phyloP scores from a whole-genome alignment of 2,888 invertebrate species.

The Epiblema foenella region DNA sequence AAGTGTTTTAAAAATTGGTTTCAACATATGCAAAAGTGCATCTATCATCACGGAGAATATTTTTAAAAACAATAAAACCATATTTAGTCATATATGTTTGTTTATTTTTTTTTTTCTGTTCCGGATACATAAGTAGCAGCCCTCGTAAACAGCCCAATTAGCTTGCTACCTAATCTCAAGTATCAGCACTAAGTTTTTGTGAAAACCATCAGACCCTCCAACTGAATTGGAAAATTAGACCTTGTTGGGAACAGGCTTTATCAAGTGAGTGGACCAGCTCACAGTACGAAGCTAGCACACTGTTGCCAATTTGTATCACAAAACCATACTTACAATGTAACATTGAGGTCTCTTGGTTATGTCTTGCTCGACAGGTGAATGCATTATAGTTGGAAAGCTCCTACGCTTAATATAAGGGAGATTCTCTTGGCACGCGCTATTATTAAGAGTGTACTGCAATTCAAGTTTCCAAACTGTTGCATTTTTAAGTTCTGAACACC shows the following conservation, averaged over 20 bases:
- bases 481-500: constrained; percentile 31
- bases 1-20: too few species aligned
- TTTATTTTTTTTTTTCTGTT: too few species aligned
- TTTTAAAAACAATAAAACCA: too few species aligned
- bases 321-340: constrained; percentile 32
- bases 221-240: background rate
- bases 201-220: background rate
- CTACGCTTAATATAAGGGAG: background rate
- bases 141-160: too few species aligned
- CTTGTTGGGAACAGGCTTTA: background rate
- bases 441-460: constrained; percentile 19
- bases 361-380: background rate
- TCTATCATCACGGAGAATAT: too few species aligned
- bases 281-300: background rate
- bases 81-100: too few species aligned
- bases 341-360: constrained; percentile 16
- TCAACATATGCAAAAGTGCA: too few species aligned
- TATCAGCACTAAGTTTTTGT: background rate
- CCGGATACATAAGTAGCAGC: too few species aligned
- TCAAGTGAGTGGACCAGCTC: background rate
- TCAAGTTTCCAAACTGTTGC: constrained; percentile 21
- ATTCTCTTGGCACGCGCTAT: constrained; percentile 10
- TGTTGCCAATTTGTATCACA: background rate
- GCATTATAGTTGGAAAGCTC: background rate
- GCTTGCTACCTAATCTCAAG: too few species aligned